Percentiles rank a stretch among this genome's conserved stretches.
phyloP scores from a whole-genome alignment of 2,113 vertebrate genomes.

The Semicossyphus pulcher region DNA sequence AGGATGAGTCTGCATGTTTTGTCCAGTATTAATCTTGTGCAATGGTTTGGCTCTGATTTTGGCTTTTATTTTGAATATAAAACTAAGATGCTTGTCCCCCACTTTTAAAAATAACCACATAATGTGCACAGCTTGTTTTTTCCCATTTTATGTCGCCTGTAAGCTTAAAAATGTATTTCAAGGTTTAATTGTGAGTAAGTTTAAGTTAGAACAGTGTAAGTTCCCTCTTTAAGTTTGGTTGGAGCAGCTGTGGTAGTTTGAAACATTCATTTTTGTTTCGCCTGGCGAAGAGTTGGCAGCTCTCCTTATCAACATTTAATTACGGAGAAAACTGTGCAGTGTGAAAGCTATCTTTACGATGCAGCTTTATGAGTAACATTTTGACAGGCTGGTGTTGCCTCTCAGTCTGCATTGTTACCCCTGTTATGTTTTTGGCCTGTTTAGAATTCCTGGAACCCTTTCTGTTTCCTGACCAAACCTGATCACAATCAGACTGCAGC shows the following conservation, averaged over 20 bases:
- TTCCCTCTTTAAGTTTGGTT: no score
- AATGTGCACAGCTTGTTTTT: no score
- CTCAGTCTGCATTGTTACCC: slow-evolving; percentile 47
- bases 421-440: slow-evolving; percentile 58
- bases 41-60: no score
- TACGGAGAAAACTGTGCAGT: slow-evolving; percentile 3
- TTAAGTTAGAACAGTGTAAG: no score
- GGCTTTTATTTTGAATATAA: no score
- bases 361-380: slow-evolving; percentile 4
- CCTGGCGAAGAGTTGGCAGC: neutral
- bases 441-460: slow-evolving; percentile 69
- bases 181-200: no score
- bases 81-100: no score
- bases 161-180: no score
- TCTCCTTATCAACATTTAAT: neutral
- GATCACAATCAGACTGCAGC: slow-evolving; percentile 45
- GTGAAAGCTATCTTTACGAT: neutral
- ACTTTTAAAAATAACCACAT: no score
- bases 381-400: slow-evolving; percentile 21
- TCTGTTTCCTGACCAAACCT: slow-evolving; percentile 58
- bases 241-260: no score
- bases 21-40: no score
- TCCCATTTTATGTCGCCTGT: no score
- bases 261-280: neutral
- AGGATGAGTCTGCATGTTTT: neutral